Base-by-base conservation (phyloP, 2,113 vertebrate genomes). In the Platysteira castanea region DNA sequence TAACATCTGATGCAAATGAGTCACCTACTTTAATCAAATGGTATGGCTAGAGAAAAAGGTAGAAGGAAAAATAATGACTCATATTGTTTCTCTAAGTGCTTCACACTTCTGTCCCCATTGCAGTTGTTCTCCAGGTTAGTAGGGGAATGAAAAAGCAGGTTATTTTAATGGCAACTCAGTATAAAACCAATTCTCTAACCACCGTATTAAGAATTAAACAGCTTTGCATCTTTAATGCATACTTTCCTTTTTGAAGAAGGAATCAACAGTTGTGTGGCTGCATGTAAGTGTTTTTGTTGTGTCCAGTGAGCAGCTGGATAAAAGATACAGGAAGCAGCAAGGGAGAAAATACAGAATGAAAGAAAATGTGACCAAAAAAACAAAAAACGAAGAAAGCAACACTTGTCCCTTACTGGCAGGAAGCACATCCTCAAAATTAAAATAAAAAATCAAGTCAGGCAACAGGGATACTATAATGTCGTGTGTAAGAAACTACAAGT, bases 221-320 rank as follows among this genome's bases (percentile, higher is more conserved):
- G 73, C 39, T 92, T 89, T 93, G 79, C 81, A 95, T 92, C 76
- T 94, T 96, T 97, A 94, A 96, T 96, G 75, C 30, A 42, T 49
- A 56, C 47, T 74, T 94, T 75, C 28, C 44, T 69, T 90, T 93
- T 86, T 84, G 83, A 84, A 93, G 75, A 61, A 7, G 5, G 65
- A 90, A 78, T 90, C 77, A 84, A 90, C 90, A 90, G 46, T 82
- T 94, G 57, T 37, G 42, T 52, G 69, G 50, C 52, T 22, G 17
- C 61, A 85, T 46, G 6, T 31, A 78, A 77, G 35, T 44, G 44
- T 70, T 95, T 84, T 65, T 77, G 8, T 57, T 69, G 50, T 26
- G 26, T 53, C 44, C 61, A 77, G 2, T 67, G 28, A 74, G 41
- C 44, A 95, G 35, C 30, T 16, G 11, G 39, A 61, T 89, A 69